Percentiles rank a stretch among this genome's conserved stretches.
phyloP scores from a whole-genome alignment of 2,797 vertebrate genomes.

The Chelonia mydas region DNA sequence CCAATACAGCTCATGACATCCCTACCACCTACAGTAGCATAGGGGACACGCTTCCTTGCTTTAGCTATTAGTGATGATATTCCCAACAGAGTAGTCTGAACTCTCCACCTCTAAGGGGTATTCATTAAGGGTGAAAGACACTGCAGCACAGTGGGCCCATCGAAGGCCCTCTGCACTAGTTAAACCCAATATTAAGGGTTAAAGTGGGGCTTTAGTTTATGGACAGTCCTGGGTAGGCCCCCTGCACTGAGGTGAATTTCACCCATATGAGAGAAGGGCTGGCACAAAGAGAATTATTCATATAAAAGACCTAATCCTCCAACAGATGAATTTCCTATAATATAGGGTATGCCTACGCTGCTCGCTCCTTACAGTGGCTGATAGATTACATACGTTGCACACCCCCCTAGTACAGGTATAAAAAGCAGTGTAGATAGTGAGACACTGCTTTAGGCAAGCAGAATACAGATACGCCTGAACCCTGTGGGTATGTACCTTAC shows the following conservation, averaged over 20 bases:
- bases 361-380: background rate
- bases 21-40: background rate
- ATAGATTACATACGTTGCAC: background rate
- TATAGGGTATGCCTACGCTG: background rate
- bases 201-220: background rate
- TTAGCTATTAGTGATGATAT: background rate
- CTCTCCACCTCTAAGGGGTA: background rate
- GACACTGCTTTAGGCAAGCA: background rate
- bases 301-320: background rate
- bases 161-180: background rate
- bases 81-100: background rate
- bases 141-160: background rate
- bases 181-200: background rate
- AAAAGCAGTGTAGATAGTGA: background rate
- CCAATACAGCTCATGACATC: background rate
- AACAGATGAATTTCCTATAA: background rate
- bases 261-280: background rate
- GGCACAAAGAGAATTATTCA: background rate
- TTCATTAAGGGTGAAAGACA: background rate
- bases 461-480: background rate
- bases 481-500: background rate
- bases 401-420: background rate
- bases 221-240: background rate
- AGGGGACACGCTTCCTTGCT: background rate
- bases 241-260: background rate